Evolutionary conservation across 2,888 invertebrate species (phyloP).

Genomic region (Acanthosepion esculentum): DNA sequence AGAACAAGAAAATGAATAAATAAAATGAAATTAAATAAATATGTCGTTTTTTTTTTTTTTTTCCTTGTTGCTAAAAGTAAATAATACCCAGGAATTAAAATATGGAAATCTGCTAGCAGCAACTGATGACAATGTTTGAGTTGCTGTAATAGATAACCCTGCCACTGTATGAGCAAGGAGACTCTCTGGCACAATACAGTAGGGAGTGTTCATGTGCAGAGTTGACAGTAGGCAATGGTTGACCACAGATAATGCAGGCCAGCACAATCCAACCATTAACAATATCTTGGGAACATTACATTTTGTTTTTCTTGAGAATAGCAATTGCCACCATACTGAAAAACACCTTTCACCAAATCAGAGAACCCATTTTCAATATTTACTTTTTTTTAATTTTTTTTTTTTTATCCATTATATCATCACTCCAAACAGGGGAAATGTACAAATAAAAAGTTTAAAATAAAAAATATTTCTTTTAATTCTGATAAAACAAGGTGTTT

Average conservation of each 20-base stretch:
- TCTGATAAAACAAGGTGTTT: not conserved
- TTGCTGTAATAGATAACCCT: not conserved
- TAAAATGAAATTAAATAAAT: not conserved
- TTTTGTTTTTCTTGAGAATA: not conserved
- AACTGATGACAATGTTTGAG: not conserved
- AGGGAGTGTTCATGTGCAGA: not conserved
- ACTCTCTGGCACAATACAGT: too few relatives aligned
- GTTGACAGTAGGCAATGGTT: not conserved
- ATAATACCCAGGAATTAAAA: conserved; percentile 21
- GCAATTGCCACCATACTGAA: not conserved
- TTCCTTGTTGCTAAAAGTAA: not conserved
- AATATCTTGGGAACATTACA: not conserved
- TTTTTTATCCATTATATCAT: not conserved
- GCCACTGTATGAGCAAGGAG: not conserved
- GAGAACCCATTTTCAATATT: not conserved
- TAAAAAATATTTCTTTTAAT: not conserved
- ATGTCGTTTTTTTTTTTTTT: not conserved
- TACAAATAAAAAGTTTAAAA: not conserved
- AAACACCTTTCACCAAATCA: not conserved
- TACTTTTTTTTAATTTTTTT: not conserved
- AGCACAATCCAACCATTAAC: conserved; percentile 18
- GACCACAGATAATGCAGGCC: not conserved
- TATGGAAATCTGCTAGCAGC: not conserved
- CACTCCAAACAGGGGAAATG: not conserved
- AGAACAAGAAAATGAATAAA: not conserved